Percentiles rank a stretch among this genome's conserved stretches.
Evolutionary conservation across 1,140 invertebrate genomes (phyloP).

Genomic region (Anthonomus grandis): DNA sequence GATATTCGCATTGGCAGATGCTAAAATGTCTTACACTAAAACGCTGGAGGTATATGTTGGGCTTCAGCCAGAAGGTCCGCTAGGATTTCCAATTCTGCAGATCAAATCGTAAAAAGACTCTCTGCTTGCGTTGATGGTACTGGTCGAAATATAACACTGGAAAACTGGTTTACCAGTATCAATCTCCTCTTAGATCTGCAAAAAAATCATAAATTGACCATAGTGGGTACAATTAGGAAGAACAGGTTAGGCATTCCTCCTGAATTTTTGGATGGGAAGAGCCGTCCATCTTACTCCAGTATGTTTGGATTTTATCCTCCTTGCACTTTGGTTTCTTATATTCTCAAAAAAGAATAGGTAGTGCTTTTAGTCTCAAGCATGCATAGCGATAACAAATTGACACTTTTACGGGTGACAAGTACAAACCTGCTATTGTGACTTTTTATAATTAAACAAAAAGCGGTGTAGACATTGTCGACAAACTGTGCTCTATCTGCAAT

Average conservation of each 20-base stretch:
- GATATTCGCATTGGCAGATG: slow-evolving; percentile 32
- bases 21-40: slow-evolving; percentile 31
- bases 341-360: slow-evolving; percentile 6
- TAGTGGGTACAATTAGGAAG: slow-evolving; percentile 46
- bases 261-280: neutral
- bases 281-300: neutral
- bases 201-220: slow-evolving; percentile 41
- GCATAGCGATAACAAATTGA: too few relatives aligned
- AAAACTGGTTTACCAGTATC: slow-evolving; percentile 46
- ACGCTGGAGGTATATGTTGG: slow-evolving; percentile 39
- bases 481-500: too few relatives aligned
- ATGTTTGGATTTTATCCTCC: slow-evolving; percentile 10
- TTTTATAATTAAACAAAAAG: too few relatives aligned
- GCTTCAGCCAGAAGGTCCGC: slow-evolving; percentile 33
- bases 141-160: slow-evolving; percentile 41
- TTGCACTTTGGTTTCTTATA: slow-evolving; percentile 10
- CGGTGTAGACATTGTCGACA: too few relatives aligned
- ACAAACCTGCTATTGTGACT: too few relatives aligned
- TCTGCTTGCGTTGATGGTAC: slow-evolving; percentile 32
- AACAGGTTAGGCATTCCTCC: slow-evolving; percentile 37
- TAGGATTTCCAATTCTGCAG: slow-evolving; percentile 20
- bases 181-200: slow-evolving; percentile 40
- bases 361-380: too few relatives aligned
- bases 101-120: slow-evolving; percentile 37
- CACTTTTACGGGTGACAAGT: too few relatives aligned